Percentiles rank a stretch among this genome's conserved stretches.
These are phyloP conservation scores for Bungarus multicinctus DNA, from an alignment of 2,113 vertebrate genomes.

Conservation along the genomic window DNA sequence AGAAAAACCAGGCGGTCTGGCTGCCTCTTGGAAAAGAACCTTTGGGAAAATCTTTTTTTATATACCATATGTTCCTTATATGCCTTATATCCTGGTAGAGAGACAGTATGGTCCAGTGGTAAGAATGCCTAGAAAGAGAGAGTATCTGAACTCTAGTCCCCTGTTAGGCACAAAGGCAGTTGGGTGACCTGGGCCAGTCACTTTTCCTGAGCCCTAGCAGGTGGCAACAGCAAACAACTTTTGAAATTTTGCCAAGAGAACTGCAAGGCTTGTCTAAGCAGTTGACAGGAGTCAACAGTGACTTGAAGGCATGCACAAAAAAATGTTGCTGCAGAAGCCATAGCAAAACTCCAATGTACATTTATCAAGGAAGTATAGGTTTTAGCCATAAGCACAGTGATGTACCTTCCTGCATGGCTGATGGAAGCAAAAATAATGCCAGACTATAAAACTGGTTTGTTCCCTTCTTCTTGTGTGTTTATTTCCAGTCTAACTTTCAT, in stretches of 20 bases:
- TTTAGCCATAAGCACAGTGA: not conserved
- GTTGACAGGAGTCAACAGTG: not conserved
- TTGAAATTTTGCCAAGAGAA: not conserved
- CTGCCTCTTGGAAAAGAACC: too few species aligned
- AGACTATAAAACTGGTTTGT: not conserved
- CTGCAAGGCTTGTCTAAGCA: not conserved
- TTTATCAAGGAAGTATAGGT: not conserved
- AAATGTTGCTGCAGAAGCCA: not conserved
- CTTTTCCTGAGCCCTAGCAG: not conserved
- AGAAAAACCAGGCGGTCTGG: too few species aligned
- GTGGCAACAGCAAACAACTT: not conserved
- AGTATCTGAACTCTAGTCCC: not conserved
- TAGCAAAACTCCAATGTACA: not conserved
- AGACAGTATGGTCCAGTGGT: not conserved
- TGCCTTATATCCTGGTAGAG: not conserved
- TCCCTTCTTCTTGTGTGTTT: not conserved
- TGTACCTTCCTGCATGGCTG: not conserved
- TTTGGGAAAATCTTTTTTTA: not conserved
- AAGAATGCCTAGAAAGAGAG: not conserved
- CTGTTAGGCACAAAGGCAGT: not conserved
- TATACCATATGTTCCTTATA: not conserved
- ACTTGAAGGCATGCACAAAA: not conserved
- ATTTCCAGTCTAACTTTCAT: not conserved
- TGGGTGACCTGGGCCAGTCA: not conserved
- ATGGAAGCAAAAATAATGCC: not conserved